Evolutionary conservation across 23 tunicate species (phyloP).

Genomic region (Phallusia fumigata): DNA sequence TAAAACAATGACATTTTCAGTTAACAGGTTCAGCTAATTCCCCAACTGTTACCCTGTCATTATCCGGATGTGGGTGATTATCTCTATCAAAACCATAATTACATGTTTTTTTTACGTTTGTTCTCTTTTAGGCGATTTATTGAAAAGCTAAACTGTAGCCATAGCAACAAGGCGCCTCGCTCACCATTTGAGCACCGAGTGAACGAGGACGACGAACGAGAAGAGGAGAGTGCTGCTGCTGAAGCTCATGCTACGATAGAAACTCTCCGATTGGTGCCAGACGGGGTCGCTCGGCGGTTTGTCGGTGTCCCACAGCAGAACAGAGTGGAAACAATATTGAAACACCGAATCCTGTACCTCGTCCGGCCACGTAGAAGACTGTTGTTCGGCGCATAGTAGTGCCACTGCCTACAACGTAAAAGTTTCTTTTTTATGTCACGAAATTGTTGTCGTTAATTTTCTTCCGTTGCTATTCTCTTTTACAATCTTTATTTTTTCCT

Average conservation of each 20-base stretch:
- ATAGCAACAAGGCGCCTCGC: neutral
- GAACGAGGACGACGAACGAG: conserved; percentile 78
- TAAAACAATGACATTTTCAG: no score
- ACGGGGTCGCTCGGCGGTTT: conserved; percentile 85
- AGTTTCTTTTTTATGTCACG: no score
- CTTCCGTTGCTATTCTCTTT: no score
- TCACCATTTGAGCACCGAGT: conserved; percentile 84
- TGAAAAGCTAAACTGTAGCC: no score
- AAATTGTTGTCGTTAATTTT: no score
- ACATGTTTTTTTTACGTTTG: no score
- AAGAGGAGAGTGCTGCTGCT: conserved; percentile 94
- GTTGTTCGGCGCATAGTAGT: conserved; percentile 73
- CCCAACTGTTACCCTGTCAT: no score
- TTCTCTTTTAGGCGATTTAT: no score
- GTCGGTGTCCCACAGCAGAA: conserved; percentile 78
- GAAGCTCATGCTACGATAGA: conserved; percentile 95
- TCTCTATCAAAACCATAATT: no score
- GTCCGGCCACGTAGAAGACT: conserved; percentile 49
- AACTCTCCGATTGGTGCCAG: conserved; percentile 95
- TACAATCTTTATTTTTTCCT: no score
- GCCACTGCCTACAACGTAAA: conserved; percentile 69
- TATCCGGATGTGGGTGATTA: no score
- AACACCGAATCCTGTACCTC: conserved; percentile 48
- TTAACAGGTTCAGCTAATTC: no score
- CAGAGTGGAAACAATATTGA: conserved; percentile 58